Evolutionary conservation across 2,888 invertebrate genomes (phyloP).

Genomic region (Pollenia labialis): DNA sequence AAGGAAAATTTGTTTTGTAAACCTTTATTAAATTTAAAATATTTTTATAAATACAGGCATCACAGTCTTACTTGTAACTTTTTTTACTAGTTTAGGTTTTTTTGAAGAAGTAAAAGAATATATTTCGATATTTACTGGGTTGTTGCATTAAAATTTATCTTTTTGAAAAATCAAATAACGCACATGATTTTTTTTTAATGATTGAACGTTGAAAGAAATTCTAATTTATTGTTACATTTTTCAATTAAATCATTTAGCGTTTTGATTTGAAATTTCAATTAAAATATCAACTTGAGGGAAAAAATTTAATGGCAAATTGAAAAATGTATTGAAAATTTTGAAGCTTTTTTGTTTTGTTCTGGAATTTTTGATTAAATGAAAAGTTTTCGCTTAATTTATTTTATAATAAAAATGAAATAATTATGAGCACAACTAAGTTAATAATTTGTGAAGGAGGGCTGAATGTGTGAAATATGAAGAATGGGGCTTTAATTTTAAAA

Average conservation of each 20-base stretch:
- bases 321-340: not conserved
- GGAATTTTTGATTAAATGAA: not conserved
- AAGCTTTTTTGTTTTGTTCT: not conserved
- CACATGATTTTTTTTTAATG: constrained; percentile 12
- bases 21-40: too few species aligned
- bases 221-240: constrained; percentile 33
- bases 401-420: not conserved
- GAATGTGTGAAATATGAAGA: not conserved
- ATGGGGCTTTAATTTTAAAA: too few species aligned
- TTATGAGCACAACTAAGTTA: not conserved
- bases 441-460: not conserved
- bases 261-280: constrained; percentile 27
- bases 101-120: not conserved
- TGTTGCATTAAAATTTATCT: not conserved
- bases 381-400: constrained; percentile 13
- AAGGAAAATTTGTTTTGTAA: too few species aligned
- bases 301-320: not conserved
- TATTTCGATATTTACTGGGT: not conserved
- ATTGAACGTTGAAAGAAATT: constrained; percentile 5
- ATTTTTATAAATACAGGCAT: too few species aligned
- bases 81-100: too few species aligned
- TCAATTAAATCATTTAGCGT: constrained; percentile 22
- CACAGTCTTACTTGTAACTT: too few species aligned
- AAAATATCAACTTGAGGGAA: not conserved
- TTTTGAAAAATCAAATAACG: not conserved